A percentile compares a stretch with the other conserved stretches of the same genome.
These are phyloP conservation scores for Dicerorhinus sumatrensis DNA, from an alignment of 2,113 vertebrate species.

Conservation along the genomic window DNA sequence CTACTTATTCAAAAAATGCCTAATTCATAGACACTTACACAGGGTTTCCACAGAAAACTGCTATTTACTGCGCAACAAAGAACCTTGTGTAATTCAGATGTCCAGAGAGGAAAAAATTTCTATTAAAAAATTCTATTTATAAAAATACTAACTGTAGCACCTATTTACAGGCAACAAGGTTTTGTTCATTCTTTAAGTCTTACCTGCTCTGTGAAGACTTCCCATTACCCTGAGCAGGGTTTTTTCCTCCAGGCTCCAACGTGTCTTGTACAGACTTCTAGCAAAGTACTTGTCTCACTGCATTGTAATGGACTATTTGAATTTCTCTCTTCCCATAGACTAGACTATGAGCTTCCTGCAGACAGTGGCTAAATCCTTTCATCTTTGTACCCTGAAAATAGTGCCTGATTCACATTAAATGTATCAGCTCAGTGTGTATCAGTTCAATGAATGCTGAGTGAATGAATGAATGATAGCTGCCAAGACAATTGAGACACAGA, in stretches of 20 bases:
- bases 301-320: slow-evolving; percentile 18
- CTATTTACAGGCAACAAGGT: neutral
- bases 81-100: neutral
- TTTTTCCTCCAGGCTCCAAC: neutral
- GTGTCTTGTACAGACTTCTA: neutral
- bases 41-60: slow-evolving; percentile 11
- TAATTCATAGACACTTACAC: neutral
- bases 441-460: neutral
- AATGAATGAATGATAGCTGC: slow-evolving; percentile 40
- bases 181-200: slow-evolving; percentile 16
- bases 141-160: slow-evolving; percentile 11
- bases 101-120: neutral
- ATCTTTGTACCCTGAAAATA: neutral
- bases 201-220: slow-evolving; percentile 44
- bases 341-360: neutral
- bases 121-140: neutral
- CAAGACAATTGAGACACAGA: neutral
- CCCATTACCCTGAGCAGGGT: neutral
- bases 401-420: neutral
- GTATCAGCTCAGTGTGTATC: neutral
- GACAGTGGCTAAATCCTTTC: neutral
- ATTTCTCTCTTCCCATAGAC: slow-evolving; percentile 1
- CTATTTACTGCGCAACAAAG: slow-evolving; percentile 38
- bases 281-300: neutral
- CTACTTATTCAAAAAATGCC: neutral